Percentiles rank a stretch among this genome's conserved stretches.
These are phyloP conservation scores for Acleris holmiana DNA, from an alignment of 2,888 invertebrate genomes.

Conservation along the genomic window DNA sequence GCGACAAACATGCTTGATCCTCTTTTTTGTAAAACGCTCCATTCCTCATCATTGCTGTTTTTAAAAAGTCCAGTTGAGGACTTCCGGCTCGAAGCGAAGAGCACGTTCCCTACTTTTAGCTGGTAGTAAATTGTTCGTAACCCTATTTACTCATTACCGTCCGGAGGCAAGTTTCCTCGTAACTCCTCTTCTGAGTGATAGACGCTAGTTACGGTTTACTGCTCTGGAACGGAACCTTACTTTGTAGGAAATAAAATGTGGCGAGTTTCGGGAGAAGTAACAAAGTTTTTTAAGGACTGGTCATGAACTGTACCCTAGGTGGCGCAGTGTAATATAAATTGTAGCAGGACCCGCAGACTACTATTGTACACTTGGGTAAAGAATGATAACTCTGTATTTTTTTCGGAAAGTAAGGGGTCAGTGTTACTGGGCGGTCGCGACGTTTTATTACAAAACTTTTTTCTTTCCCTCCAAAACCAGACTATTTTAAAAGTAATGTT, in stretches of 20 bases:
- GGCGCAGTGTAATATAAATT: no score
- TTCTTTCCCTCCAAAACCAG: no score
- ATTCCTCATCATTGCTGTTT: neutral
- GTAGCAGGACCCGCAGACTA: no score
- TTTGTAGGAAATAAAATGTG: neutral
- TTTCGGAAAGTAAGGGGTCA: no score
- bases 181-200: conserved; percentile 1
- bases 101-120: neutral
- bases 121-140: conserved; percentile 1
- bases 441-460: no score
- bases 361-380: no score
- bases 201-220: neutral
- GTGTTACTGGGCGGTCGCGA: no score
- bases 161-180: neutral
- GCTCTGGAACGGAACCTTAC: neutral
- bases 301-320: neutral
- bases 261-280: neutral
- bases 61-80: neutral
- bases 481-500: no score
- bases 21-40: neutral
- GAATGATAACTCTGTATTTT: no score
- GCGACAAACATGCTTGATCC: no score
- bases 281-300: neutral
- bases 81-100: neutral
- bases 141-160: conserved; percentile 3